Evolutionary conservation across 2,888 invertebrate species (phyloP).

Genomic region (Gortyna flavago): DNA sequence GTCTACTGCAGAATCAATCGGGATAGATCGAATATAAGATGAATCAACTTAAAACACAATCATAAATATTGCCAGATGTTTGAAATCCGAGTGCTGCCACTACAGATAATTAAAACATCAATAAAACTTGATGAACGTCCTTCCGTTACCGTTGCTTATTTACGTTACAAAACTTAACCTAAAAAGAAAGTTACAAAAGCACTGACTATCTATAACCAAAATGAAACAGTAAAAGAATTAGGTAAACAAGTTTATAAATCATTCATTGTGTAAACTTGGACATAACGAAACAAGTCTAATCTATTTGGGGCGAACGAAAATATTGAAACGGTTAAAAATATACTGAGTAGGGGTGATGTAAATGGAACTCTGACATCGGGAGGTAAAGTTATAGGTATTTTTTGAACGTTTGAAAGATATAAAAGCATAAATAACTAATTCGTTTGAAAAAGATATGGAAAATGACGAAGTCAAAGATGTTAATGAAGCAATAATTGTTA

Average conservation of each 20-base stretch:
- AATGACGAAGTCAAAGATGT: background rate
- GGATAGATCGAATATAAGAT: background rate
- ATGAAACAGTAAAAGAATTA: constrained; percentile 49
- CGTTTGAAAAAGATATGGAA: background rate
- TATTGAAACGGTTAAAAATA: constrained; percentile 62
- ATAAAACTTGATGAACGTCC: constrained; percentile 31
- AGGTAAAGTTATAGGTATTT: background rate
- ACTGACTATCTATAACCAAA: constrained; percentile 22
- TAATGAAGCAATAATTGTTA: background rate
- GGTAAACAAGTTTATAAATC: constrained; percentile 54
- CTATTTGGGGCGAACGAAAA: constrained; percentile 62
- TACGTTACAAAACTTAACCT: constrained; percentile 9
- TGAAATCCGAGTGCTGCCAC: constrained; percentile 27
- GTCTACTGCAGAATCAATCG: background rate
- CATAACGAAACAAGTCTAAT: constrained; percentile 48
- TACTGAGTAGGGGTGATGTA: constrained; percentile 30
- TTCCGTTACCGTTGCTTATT: constrained; percentile 12
- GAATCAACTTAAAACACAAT: constrained; percentile 13
- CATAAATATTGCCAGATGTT: constrained; percentile 36
- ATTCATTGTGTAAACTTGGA: constrained; percentile 58
- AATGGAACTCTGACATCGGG: constrained; percentile 32
- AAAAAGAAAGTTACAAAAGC: constrained; percentile 23
- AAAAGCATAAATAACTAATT: background rate
- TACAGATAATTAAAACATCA: constrained; percentile 19
- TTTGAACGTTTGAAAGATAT: background rate